phyloP scores from a whole-genome alignment of 2,113 vertebrate species.

The Urocynchramus pylzowi region DNA sequence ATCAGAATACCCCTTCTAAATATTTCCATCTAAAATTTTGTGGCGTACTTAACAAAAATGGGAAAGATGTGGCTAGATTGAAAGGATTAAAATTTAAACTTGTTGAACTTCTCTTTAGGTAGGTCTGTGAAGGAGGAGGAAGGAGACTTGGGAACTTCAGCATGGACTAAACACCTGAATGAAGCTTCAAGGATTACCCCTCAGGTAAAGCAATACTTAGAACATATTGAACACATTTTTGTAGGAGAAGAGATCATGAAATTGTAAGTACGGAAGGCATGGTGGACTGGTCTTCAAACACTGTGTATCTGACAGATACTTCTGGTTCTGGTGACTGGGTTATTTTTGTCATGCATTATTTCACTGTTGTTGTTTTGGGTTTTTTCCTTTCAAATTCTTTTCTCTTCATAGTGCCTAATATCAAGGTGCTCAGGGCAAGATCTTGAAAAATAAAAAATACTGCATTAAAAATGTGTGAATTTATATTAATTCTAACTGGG shows the following conservation, averaged over 20 bases:
- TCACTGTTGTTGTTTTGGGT: not conserved
- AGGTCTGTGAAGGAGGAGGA: conserved; percentile 71
- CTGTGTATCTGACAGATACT: not conserved
- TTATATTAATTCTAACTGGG: not conserved
- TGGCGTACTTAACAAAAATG: not conserved
- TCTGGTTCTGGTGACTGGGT: not conserved
- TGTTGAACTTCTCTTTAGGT: conserved; percentile 61
- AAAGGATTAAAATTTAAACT: not conserved
- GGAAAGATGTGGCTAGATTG: not conserved
- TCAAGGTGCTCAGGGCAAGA: not conserved
- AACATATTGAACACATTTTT: not conserved
- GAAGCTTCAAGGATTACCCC: conserved; percentile 70
- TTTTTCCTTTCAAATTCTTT: not conserved
- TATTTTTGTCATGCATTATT: not conserved
- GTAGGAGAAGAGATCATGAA: not conserved
- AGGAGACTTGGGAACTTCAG: conserved; percentile 70
- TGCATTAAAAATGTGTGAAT: not conserved
- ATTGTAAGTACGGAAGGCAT: not conserved
- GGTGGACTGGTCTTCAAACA: not conserved
- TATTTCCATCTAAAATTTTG: not conserved
- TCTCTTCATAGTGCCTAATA: not conserved
- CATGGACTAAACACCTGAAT: conserved; percentile 68
- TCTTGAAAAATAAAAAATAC: not conserved
- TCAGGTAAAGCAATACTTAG: conserved; percentile 71
- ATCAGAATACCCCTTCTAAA: not conserved